Percentiles rank a stretch among this genome's conserved stretches.
These are phyloP conservation scores for Tamias sibiricus DNA, from an alignment of 2,113 vertebrate species.

Conservation along the genomic window DNA sequence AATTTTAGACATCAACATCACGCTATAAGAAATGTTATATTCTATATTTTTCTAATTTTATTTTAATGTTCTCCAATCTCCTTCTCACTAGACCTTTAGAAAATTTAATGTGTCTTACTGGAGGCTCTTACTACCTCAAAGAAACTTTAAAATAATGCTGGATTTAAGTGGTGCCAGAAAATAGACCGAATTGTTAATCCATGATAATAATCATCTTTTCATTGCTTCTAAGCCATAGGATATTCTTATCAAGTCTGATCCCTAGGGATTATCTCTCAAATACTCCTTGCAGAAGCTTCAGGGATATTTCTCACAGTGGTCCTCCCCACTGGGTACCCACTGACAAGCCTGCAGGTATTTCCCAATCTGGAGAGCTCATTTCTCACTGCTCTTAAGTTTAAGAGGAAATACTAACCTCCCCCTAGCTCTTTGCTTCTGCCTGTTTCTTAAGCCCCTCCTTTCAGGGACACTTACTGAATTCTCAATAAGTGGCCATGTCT, in stretches of 20 bases:
- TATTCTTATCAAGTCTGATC: background rate
- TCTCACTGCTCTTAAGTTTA: background rate
- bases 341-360: background rate
- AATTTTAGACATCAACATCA: background rate
- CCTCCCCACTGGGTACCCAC: background rate
- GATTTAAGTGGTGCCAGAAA: background rate
- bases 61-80: background rate
- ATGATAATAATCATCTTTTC: background rate
- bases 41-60: background rate
- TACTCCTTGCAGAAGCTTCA: background rate
- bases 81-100: background rate
- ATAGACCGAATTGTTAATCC: background rate
- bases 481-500: background rate
- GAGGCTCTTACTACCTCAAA: background rate
- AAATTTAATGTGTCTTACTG: background rate
- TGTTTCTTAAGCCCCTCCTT: background rate
- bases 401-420: background rate
- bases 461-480: background rate
- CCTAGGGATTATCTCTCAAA: background rate
- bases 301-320: background rate
- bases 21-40: background rate
- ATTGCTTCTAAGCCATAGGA: background rate
- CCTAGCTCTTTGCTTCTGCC: background rate
- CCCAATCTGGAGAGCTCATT: background rate
- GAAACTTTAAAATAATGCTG: background rate